A percentile compares a stretch with the other conserved stretches of the same genome.
phyloP scores from a whole-genome alignment of 2,113 vertebrate species.

The Trichechus manatus region DNA sequence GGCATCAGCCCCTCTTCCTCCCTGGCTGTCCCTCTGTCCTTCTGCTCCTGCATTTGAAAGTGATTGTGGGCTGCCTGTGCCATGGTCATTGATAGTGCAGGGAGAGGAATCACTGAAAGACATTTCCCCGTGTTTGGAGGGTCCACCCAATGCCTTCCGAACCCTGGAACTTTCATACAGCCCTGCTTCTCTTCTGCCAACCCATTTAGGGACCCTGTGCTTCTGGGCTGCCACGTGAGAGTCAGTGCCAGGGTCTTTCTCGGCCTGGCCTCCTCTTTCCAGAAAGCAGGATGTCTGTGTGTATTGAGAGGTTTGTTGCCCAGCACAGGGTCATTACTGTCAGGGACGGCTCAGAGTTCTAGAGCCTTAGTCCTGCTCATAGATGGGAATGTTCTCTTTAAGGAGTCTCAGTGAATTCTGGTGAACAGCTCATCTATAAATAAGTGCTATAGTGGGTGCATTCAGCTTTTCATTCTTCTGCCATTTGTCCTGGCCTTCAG shows the following conservation, averaged over 20 bases:
- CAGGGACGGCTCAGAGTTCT: too few relatives aligned
- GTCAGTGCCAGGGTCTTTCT: neutral
- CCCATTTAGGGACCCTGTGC: neutral
- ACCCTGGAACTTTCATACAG: slow-evolving; percentile 85
- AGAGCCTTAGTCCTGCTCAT: neutral
- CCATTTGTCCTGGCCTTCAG: neutral
- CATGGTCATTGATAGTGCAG: slow-evolving; percentile 90
- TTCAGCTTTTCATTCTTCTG: neutral
- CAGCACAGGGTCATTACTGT: neutral
- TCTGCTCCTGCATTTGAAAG: slow-evolving; percentile 74
- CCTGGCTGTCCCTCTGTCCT: neutral
- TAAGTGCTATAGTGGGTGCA: neutral
- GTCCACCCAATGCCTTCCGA: slow-evolving; percentile 37
- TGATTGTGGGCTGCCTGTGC: slow-evolving; percentile 79
- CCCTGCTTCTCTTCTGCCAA: neutral
- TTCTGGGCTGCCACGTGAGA: neutral
- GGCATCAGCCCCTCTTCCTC: neutral
- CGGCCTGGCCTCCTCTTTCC: neutral
- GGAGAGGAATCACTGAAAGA: slow-evolving; percentile 80
- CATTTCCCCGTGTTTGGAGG: slow-evolving; percentile 86
- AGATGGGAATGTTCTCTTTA: neutral
- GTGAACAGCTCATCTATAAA: neutral
- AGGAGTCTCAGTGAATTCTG: neutral
- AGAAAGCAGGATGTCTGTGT: neutral
- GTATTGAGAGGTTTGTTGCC: neutral